These are phyloP conservation scores for Acrossocheilus fasciatus DNA, from an alignment of 2,797 vertebrate species.

Conservation along the genomic window DNA sequence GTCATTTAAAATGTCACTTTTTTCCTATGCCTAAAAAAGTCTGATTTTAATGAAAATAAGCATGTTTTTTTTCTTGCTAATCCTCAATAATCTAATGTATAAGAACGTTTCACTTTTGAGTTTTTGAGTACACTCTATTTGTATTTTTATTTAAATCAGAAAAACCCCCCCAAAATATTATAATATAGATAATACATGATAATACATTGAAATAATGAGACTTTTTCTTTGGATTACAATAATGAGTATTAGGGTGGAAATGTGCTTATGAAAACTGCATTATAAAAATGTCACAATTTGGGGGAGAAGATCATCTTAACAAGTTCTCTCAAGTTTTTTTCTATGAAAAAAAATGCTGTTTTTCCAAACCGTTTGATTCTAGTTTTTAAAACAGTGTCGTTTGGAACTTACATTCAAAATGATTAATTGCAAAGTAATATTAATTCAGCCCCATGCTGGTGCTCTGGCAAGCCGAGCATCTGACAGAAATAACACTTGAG, in stretches of 20 bases:
- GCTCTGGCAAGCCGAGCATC: not conserved
- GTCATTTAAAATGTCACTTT: not conserved
- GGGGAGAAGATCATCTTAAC: not conserved
- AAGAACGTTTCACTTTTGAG: not conserved
- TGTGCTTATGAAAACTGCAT: not conserved
- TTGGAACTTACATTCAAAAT: not conserved
- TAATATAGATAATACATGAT: not conserved
- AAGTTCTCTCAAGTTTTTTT: not conserved
- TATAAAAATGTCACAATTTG: not conserved
- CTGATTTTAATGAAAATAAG: not conserved
- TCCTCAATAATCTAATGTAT: not conserved
- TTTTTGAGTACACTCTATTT: no score
- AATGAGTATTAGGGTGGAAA: not conserved
- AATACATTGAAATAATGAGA: not conserved
- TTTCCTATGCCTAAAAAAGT: not conserved
- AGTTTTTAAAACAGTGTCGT: not conserved
- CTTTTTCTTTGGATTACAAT: not conserved
- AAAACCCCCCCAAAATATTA: no score
- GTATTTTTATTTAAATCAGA: no score
- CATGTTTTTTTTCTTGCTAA: not conserved
- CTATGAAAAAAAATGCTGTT: not conserved
- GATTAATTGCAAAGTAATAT: not conserved
- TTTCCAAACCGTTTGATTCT: not conserved
- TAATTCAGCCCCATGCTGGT: not conserved
- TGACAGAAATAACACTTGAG: constrained; percentile 4